Evolutionary conservation across 2,113 vertebrate species (phyloP).

Genomic region (Tupaia tana): DNA sequence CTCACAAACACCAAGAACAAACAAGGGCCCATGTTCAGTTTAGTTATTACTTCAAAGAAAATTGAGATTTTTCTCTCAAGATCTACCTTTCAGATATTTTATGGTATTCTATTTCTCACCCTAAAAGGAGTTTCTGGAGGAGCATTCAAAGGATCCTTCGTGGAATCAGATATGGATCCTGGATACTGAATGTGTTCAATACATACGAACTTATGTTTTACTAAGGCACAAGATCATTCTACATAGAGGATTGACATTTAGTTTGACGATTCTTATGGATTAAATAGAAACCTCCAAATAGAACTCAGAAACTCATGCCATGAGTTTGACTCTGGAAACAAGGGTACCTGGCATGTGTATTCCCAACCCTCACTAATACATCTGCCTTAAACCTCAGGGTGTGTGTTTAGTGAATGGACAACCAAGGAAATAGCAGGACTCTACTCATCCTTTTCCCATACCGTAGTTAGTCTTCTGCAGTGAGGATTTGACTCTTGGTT

Average conservation of each 20-base stretch:
- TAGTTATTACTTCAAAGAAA: background rate
- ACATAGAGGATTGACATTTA: background rate
- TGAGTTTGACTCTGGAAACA: background rate
- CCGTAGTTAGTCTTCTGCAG: background rate
- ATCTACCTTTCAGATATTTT: background rate
- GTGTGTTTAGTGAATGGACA: background rate
- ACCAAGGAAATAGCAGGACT: background rate
- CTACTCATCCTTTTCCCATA: background rate
- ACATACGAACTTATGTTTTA: background rate
- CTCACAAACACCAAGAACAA: background rate
- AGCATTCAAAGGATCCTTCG: background rate
- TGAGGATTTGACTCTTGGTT: background rate
- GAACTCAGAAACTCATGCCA: background rate
- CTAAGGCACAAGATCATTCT: background rate
- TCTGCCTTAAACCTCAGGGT: background rate
- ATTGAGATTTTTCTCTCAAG: background rate
- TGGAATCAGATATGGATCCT: background rate
- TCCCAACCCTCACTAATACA: fast-evolving
- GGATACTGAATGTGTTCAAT: background rate
- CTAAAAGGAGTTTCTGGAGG: background rate
- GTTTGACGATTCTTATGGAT: background rate
- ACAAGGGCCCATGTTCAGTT: background rate
- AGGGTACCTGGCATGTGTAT: background rate
- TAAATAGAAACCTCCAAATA: background rate
- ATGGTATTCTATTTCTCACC: background rate